A percentile compares a stretch with the other conserved stretches of the same genome.
phyloP scores from a whole-genome alignment of 2,888 invertebrate genomes.

The Orthosia cruda region DNA sequence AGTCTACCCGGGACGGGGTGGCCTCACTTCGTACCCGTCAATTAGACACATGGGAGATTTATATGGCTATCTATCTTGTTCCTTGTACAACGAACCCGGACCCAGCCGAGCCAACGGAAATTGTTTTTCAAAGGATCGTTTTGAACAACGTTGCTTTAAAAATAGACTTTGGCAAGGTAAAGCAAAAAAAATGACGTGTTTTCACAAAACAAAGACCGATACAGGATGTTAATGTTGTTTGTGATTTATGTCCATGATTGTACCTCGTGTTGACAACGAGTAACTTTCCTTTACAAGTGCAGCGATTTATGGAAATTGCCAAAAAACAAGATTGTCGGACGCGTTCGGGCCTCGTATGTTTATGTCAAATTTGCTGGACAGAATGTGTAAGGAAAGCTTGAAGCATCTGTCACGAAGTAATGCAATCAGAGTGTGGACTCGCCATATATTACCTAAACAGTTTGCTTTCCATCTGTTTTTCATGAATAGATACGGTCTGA shows the following conservation, averaged over 20 bases:
- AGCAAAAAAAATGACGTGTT: constrained; percentile 72
- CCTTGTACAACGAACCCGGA: constrained; percentile 75
- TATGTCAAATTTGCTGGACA: constrained; percentile 33
- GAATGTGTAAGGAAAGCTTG: constrained; percentile 17
- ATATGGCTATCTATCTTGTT: constrained; percentile 88
- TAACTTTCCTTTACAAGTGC: constrained; percentile 62
- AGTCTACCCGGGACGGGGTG: constrained; percentile 70
- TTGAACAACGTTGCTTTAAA: constrained; percentile 73
- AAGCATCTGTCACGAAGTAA: constrained; percentile 34
- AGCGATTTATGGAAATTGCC: constrained; percentile 60
- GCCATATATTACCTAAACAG: constrained; percentile 3
- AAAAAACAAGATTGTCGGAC: constrained; percentile 50
- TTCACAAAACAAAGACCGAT: constrained; percentile 73
- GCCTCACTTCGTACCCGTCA: constrained; percentile 84
- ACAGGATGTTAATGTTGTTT: constrained; percentile 68
- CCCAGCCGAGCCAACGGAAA: constrained; percentile 78
- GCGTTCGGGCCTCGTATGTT: constrained; percentile 11
- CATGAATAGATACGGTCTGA: constrained; percentile 21
- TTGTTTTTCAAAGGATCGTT: constrained; percentile 84
- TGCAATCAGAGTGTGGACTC: constrained; percentile 26
- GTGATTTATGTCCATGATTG: constrained; percentile 73
- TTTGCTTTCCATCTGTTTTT: constrained; percentile 25
- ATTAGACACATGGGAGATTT: constrained; percentile 90
- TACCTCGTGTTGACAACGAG: constrained; percentile 62
- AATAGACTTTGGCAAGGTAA: constrained; percentile 74